Evolutionary conservation across 2,113 vertebrate species (phyloP).

Genomic region (Hippolais icterina): DNA sequence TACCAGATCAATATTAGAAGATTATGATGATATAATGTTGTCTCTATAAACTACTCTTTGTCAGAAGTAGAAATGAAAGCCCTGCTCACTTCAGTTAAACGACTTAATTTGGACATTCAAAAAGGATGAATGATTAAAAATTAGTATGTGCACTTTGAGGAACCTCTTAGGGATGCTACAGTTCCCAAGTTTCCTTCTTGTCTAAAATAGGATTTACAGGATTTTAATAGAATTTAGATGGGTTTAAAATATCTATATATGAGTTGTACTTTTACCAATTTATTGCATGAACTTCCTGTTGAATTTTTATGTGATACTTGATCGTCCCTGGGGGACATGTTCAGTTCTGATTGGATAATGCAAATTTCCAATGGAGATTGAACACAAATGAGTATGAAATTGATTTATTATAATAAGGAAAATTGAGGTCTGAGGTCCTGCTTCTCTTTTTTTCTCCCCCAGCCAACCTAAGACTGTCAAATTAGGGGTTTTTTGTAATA

Average conservation of each 20-base stretch:
- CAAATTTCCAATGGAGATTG: conserved; percentile 78
- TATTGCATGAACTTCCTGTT: conserved; percentile 77
- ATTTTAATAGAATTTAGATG: conserved; percentile 77
- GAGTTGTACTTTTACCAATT: conserved; percentile 65
- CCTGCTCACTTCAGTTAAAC: conserved; percentile 27
- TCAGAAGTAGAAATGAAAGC: conserved; percentile 50
- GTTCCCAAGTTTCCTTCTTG: conserved; percentile 63
- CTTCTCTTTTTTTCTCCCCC: conserved; percentile 27
- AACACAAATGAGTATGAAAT: conserved; percentile 76
- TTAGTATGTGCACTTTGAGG: conserved; percentile 55
- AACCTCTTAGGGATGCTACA: conserved; percentile 59
- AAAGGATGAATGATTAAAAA: conserved; percentile 71
- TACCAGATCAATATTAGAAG: background rate
- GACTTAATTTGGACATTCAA: conserved; percentile 63
- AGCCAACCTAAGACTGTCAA: conserved; percentile 34
- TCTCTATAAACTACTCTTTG: conserved; percentile 29
- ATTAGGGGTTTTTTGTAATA: conserved; percentile 17
- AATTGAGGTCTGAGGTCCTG: conserved; percentile 70
- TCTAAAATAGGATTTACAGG: conserved; percentile 73
- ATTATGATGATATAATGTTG: conserved; percentile 25
- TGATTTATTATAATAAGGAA: conserved; percentile 77
- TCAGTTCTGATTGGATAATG: conserved; percentile 76
- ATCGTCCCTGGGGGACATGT: conserved; percentile 66
- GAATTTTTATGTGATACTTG: conserved; percentile 78
- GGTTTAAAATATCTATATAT: conserved; percentile 73